phyloP scores from a whole-genome alignment of 53 echinoderm and acorn worm species.

The Holothuria leucospilota region DNA sequence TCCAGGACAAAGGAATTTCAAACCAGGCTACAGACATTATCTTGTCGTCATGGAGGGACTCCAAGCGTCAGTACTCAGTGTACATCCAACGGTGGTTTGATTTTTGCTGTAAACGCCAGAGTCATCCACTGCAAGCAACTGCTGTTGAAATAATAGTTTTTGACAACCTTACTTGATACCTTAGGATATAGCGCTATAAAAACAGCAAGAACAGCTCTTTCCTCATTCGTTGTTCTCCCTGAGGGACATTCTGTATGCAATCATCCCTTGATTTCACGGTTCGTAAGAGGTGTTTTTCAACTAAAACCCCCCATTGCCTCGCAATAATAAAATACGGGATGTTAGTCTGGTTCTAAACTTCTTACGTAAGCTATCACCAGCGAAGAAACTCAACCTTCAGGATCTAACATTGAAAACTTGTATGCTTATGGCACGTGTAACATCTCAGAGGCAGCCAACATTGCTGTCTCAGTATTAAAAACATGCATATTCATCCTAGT shows the following conservation, averaged over 20 bases:
- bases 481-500: background rate
- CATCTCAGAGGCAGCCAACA: slow-evolving; percentile 2
- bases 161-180: background rate
- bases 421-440: background rate
- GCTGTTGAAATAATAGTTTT: background rate
- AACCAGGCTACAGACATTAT: slow-evolving; percentile 2
- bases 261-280: background rate
- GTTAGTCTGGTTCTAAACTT: slow-evolving; percentile 13
- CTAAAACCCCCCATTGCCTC: background rate
- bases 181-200: slow-evolving; percentile 23
- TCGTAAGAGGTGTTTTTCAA: slow-evolving; percentile 8
- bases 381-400: background rate
- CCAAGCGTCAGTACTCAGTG: background rate
- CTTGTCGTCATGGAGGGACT: background rate
- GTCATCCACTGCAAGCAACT: slow-evolving; percentile 5
- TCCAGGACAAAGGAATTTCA: background rate
- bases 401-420: slow-evolving; percentile 14
- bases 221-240: background rate
- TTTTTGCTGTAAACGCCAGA: background rate
- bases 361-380: slow-evolving; percentile 5
- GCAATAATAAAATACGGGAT: background rate
- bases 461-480: background rate
- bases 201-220: background rate
- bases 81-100: background rate
- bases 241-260: background rate